phyloP scores from a whole-genome alignment of 2,888 invertebrate species.

The Geotrupes spiniger region DNA sequence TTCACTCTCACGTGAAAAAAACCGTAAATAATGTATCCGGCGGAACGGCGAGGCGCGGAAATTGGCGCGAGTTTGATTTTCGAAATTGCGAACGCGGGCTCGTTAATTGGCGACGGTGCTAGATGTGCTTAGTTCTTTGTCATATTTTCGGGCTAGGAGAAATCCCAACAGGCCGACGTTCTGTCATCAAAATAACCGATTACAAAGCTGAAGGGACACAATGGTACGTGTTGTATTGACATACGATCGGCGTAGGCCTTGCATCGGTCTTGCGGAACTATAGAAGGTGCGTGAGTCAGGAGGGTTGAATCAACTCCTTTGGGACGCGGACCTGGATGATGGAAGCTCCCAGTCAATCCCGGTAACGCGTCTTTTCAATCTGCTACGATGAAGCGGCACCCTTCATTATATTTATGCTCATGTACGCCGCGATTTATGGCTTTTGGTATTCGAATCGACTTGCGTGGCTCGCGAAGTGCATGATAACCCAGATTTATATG shows the following conservation, averaged over 20 bases:
- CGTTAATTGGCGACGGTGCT: no score
- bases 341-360: constrained; percentile 48
- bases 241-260: constrained; percentile 17
- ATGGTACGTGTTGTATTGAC: constrained; percentile 19
- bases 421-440: constrained; percentile 29
- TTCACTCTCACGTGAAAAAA: background rate
- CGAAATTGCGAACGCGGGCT: no score
- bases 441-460: constrained; percentile 19
- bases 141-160: no score
- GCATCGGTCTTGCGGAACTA: constrained; percentile 30
- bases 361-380: constrained; percentile 51
- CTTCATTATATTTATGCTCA: constrained; percentile 40
- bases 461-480: background rate
- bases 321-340: constrained; percentile 47
- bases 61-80: no score
- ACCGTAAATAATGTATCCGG: constrained; percentile 1
- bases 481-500: no score
- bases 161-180: constrained; percentile 8
- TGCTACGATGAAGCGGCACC: constrained; percentile 43
- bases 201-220: constrained; percentile 12
- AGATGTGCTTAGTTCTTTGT: no score
- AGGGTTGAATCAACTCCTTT: constrained; percentile 43
- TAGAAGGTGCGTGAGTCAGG: constrained; percentile 39
- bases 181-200: constrained; percentile 1
- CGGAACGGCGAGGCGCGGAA: no score